Conservation (phyloP, 2,888 invertebrate genomes). For the Plagodis dolabraria region DNA sequence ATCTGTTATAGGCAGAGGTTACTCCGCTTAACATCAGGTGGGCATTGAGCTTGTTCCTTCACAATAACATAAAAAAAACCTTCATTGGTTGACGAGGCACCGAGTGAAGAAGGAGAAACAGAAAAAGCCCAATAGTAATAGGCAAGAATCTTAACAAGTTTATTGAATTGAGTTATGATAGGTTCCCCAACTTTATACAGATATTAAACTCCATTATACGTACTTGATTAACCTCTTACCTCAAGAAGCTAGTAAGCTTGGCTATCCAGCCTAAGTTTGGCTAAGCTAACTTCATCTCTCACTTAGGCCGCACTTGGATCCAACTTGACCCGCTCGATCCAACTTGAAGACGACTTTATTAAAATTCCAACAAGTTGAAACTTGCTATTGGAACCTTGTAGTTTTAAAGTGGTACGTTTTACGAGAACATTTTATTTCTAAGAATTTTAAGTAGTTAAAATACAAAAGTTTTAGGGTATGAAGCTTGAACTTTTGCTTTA, state of each 20-base stretch:
- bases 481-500: no score
- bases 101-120: no score
- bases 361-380: conserved; percentile 57
- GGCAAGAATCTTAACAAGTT: no score
- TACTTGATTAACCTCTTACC: conserved; percentile 2
- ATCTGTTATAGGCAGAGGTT: no score
- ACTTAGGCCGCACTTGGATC: conserved; percentile 22
- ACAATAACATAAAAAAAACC: no score
- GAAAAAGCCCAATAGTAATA: no score
- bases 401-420: conserved; percentile 40
- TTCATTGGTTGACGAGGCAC: no score
- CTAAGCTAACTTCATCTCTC: conserved; percentile 22
- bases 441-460: background rate
- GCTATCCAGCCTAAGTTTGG: conserved; percentile 18
- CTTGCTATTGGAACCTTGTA: conserved; percentile 50
- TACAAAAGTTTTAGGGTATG: no score
- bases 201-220: background rate
- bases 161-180: no score
- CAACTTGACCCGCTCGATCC: conserved; percentile 18
- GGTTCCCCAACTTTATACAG: no score
- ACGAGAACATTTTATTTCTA: background rate
- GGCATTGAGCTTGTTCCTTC: no score
- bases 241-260: conserved; percentile 9
- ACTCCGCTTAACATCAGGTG: no score
- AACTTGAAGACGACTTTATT: conserved; percentile 50